Evolutionary conservation across 2,888 invertebrate species (phyloP).

Genomic region (Platerodrilus igneus): DNA sequence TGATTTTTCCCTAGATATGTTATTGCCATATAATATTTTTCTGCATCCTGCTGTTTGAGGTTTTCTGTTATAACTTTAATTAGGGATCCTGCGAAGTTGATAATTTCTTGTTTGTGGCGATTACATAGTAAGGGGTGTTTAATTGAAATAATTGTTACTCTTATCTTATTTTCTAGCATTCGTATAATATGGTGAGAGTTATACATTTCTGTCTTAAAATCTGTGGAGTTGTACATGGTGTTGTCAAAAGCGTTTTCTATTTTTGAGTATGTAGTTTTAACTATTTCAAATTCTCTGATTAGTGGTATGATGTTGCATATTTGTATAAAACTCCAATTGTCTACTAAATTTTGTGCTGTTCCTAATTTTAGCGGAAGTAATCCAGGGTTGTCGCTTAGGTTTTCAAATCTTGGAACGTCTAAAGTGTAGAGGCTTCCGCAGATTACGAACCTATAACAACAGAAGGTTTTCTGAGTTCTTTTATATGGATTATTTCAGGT

Average conservation of each 20-base stretch:
- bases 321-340: constrained; percentile 1
- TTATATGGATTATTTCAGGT: too few relatives aligned
- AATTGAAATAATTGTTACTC: neutral
- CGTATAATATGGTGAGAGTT: neutral
- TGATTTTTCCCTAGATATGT: constrained; percentile 2
- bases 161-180: neutral
- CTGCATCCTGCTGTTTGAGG: constrained; percentile 13
- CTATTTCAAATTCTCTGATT: neutral
- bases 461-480: too few relatives aligned
- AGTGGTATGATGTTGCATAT: neutral
- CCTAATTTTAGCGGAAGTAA: constrained; percentile 1
- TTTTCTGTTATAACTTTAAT: constrained; percentile 12
- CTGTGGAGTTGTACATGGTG: neutral
- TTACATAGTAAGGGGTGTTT: too few relatives aligned
- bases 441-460: too few relatives aligned
- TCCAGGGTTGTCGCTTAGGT: neutral
- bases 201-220: neutral
- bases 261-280: neutral
- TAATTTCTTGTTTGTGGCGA: constrained; percentile 3
- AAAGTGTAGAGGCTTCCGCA: too few relatives aligned
- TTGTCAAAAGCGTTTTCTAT: neutral
- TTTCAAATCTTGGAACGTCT: neutral
- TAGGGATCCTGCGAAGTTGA: constrained; percentile 9
- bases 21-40: constrained; percentile 10
- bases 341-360: neutral